A percentile compares a stretch with the other conserved stretches of the same genome.
These are phyloP conservation scores for Dioctria rufipes DNA, from an alignment of 2,888 invertebrate species.

Conservation along the genomic window DNA sequence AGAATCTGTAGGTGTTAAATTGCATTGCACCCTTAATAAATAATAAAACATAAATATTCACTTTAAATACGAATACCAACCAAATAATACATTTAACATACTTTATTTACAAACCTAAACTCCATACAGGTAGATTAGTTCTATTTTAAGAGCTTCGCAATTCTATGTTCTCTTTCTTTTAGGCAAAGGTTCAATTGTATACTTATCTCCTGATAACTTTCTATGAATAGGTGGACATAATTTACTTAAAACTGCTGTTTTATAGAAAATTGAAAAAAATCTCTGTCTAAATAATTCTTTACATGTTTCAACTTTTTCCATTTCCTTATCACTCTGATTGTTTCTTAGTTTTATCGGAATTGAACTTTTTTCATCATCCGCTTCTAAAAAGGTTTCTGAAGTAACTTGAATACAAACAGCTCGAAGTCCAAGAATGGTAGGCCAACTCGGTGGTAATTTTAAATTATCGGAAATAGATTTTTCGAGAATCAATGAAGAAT, in stretches of 20 bases:
- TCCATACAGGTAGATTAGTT: background rate
- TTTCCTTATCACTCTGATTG: background rate
- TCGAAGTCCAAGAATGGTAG: slow-evolving; percentile 67
- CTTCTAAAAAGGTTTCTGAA: slow-evolving; percentile 7
- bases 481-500: background rate
- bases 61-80: background rate
- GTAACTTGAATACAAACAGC: slow-evolving; percentile 65
- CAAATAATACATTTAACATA: too few species aligned
- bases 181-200: slow-evolving; percentile 1
- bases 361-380: background rate
- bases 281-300: slow-evolving; percentile 65
- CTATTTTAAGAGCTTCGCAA: background rate
- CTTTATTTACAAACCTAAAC: background rate
- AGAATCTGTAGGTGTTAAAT: background rate
- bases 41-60: background rate
- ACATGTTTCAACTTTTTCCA: slow-evolving; percentile 55
- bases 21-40: too few species aligned
- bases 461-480: background rate
- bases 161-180: background rate
- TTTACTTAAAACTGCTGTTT: slow-evolving; percentile 64
- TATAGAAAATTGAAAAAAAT: slow-evolving; percentile 64
- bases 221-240: slow-evolving; percentile 7
- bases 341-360: background rate
- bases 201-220: background rate
- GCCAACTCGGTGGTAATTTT: slow-evolving; percentile 66